Percentiles rank a stretch among this genome's conserved stretches.
Evolutionary conservation across 2,888 invertebrate genomes (phyloP).

Genomic region (Sipha maydis): DNA sequence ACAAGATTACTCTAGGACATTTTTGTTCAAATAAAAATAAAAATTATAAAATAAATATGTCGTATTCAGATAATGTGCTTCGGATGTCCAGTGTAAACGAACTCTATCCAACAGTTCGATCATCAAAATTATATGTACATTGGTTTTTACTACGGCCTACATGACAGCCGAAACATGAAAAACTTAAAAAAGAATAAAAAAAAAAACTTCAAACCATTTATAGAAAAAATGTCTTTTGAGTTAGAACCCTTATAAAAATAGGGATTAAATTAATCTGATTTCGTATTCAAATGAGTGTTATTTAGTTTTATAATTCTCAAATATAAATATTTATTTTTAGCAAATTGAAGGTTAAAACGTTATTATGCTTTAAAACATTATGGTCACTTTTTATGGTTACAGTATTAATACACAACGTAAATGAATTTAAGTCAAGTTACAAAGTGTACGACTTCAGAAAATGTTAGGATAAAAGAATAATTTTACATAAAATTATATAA

Average conservation of each 20-base stretch:
- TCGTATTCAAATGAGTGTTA: not conserved
- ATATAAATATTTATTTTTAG: not conserved
- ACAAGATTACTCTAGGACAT: too few relatives aligned
- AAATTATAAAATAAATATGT: too few relatives aligned
- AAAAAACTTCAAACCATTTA: not conserved
- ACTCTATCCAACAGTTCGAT: not conserved
- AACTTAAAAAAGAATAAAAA: not conserved
- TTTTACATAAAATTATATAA: slow-evolving; percentile 23
- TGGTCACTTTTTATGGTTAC: not conserved
- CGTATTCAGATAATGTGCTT: too few relatives aligned
- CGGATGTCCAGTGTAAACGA: not conserved
- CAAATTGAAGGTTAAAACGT: not conserved
- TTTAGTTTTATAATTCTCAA: slow-evolving; percentile 1
- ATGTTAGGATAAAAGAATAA: slow-evolving; percentile 2
- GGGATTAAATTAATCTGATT: not conserved
- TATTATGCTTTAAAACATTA: not conserved
- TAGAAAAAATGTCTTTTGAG: not conserved
- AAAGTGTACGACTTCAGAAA: too few relatives aligned
- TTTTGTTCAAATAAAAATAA: too few relatives aligned
- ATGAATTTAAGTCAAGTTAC: too few relatives aligned
- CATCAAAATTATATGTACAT: not conserved
- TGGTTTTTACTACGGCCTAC: not conserved
- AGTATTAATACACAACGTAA: too few relatives aligned
- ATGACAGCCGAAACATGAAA: not conserved
- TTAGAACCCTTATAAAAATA: not conserved